A percentile compares a stretch with the other conserved stretches of the same genome.
Evolutionary conservation across 2,888 invertebrate species (phyloP).

Genomic region (Tillus elongatus): DNA sequence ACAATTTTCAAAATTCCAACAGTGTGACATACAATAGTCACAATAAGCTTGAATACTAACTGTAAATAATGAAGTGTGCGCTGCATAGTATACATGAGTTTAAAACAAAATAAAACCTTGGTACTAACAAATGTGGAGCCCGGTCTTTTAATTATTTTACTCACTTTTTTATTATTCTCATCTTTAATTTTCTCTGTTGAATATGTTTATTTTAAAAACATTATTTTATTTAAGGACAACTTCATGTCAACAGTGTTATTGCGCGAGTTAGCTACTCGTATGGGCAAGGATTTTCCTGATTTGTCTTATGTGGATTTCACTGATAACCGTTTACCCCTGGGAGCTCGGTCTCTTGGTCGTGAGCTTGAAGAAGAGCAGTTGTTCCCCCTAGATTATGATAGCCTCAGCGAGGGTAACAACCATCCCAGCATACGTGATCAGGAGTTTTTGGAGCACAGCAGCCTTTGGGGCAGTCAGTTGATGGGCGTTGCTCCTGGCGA

Average conservation of each 20-base stretch:
- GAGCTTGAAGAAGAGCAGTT: slow-evolving; percentile 45
- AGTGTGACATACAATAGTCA: no score
- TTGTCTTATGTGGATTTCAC: slow-evolving; percentile 58
- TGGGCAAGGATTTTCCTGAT: slow-evolving; percentile 66
- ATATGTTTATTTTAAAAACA: no score
- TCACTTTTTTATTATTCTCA: no score
- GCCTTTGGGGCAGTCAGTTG: slow-evolving; percentile 57
- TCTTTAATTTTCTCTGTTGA: no score
- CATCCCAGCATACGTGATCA: slow-evolving; percentile 78
- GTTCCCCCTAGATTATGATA: slow-evolving; percentile 60
- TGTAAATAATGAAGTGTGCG: no score
- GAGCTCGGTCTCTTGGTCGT: slow-evolving; percentile 28
- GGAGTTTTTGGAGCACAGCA: slow-evolving; percentile 77
- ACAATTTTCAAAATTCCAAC: no score
- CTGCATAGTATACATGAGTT: no score
- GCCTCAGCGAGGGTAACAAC: slow-evolving; percentile 53
- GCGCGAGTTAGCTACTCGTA: slow-evolving; percentile 67
- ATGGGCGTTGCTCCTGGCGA: slow-evolving; percentile 68
- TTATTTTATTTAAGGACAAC: no score
- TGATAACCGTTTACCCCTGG: slow-evolving; percentile 29
- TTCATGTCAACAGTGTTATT: slow-evolving; percentile 62
- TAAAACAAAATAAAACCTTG: no score
- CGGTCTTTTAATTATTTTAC: no score
- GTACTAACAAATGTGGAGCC: no score
- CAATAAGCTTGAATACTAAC: no score